Base-by-base conservation (phyloP, 2,888 invertebrate species). In the Drosophila tripunctata region DNA sequence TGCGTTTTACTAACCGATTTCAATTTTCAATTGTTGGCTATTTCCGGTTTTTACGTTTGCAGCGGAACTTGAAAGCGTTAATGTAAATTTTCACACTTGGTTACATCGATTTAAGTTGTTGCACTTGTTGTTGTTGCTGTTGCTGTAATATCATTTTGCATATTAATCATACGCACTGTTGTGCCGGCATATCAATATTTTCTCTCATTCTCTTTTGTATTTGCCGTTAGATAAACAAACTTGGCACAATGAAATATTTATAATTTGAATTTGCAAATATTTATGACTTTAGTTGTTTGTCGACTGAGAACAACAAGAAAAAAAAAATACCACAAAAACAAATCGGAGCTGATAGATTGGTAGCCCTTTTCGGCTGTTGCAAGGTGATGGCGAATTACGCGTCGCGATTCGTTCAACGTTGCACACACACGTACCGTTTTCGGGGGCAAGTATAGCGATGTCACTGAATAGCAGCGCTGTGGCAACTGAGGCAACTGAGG, bases 241-340 rank as follows among this genome's bases (percentile, higher is more conserved):
- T 60, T 24, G 22, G 45, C 68, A 62, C 62, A 24, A 17, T 47
- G 27, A 15, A 12, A 4, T 24, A 31, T 50, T 31, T 22, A 14
- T 21, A 31, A 31, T 38, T n/a, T n/a, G n/a, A n/a, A n/a, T n/a
- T n/a, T n/a, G n/a, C n/a, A n/a, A 15, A 22, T 38, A 45, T 27
- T 44, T 10, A 2, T 10, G 4, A 27, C 24, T 8, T 45, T 10
- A 14, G 50, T 24, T 54, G 24, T 45, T 65, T 58, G 24, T 24
- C 22, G 41, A 35, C 35, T 56, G 7, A 14, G 7, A 30, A 43
- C 41, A 24, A 41, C n/a, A 27, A 27, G 10, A 55, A 70, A 71
- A 69, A 69, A 70, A 70, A 57, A 5, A 41, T 35, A 44, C 51
- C 67, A 70, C 70, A 70, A 70, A 72, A 70, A 56, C 27, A 66